A percentile compares a stretch with the other conserved stretches of the same genome.
phyloP scores from a whole-genome alignment of 2,888 invertebrate genomes.

The Pyrocoelia pectoralis region DNA sequence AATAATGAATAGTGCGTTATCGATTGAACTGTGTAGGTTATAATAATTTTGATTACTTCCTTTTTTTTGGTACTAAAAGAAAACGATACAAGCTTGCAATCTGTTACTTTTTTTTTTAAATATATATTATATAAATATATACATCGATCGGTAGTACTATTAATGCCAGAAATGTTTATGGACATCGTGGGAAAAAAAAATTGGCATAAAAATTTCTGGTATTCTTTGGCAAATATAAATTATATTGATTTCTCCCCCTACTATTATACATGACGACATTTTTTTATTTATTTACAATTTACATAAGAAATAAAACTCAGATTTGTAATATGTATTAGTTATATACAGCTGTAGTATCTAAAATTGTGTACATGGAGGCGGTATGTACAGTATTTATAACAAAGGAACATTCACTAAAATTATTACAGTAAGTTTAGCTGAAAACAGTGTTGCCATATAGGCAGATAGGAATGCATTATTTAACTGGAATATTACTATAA shows the following conservation, averaged over 20 bases:
- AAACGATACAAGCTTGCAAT: slow-evolving; percentile 23
- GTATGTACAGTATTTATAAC: slow-evolving; percentile 34
- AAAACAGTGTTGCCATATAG: not conserved
- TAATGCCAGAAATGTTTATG: not conserved
- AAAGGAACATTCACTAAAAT: slow-evolving; percentile 34
- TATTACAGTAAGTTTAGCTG: slow-evolving; percentile 6
- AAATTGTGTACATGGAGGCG: slow-evolving; percentile 31
- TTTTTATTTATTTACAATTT: slow-evolving; percentile 2
- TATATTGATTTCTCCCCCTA: slow-evolving; percentile 23
- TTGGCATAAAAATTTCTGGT: slow-evolving; percentile 33
- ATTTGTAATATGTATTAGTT: slow-evolving; percentile 11
- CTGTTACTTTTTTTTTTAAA: slow-evolving; percentile 8
- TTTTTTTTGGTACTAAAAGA: slow-evolving; percentile 17
- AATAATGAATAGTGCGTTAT: slow-evolving; percentile 26
- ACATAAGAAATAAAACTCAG: slow-evolving; percentile 4
- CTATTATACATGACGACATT: slow-evolving; percentile 35
- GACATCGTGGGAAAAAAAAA: not conserved
- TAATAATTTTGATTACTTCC: slow-evolving; percentile 15
- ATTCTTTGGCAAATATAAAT: slow-evolving; percentile 38
- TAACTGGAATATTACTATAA: not conserved
- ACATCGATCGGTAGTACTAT: not conserved
- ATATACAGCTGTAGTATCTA: not conserved
- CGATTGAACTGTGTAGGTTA: not conserved
- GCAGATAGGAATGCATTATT: not conserved
- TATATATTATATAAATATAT: no score